A percentile compares a stretch with the other conserved stretches of the same genome.
Evolutionary conservation across 2,113 vertebrate genomes (phyloP).

Genomic region (Hassar affinis): DNA sequence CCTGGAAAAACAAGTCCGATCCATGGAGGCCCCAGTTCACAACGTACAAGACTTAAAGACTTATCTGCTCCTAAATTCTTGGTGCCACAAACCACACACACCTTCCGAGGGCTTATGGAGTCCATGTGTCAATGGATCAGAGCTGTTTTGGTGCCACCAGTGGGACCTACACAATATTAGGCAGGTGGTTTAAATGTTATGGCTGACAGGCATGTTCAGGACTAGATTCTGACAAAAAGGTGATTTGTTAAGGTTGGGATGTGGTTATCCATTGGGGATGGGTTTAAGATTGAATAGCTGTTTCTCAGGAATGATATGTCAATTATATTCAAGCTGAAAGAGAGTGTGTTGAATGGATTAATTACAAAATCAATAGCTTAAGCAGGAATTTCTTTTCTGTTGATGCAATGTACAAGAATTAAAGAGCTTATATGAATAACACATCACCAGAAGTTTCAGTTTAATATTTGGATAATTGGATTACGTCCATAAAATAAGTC

Average conservation of each 20-base stretch:
- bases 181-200: no score
- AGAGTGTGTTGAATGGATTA: not conserved
- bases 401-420: not conserved
- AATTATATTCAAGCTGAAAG: not conserved
- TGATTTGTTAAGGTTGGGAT: not conserved
- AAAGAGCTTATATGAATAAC: no score
- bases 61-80: no score
- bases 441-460: not conserved
- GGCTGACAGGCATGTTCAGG: not conserved
- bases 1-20: no score
- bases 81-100: no score
- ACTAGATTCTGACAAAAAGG: not conserved
- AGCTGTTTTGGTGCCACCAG: no score
- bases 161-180: no score
- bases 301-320: not conserved
- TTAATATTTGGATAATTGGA: not conserved
- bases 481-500: not conserved
- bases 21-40: no score
- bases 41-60: no score
- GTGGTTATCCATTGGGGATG: not conserved
- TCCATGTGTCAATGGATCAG: no score
- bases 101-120: no score
- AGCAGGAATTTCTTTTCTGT: not conserved
- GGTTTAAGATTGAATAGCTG: not conserved
- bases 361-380: not conserved